Base-by-base conservation (phyloP, 1,140 invertebrate species). In the Dreissena polymorpha region DNA sequence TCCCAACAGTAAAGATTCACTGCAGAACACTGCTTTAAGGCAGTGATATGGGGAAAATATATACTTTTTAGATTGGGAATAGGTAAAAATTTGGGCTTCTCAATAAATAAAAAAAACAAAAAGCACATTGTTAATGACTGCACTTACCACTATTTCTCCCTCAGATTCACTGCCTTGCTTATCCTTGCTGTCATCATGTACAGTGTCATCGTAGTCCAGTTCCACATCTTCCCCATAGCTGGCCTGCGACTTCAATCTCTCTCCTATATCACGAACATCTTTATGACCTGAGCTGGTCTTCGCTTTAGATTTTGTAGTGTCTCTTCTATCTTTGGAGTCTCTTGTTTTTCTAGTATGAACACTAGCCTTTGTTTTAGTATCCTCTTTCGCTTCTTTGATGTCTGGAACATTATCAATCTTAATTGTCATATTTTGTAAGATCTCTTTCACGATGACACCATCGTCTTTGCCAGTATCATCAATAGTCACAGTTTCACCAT, bases 141-240 rank as follows among this genome's bases (percentile, higher is more conserved):
- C 51, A 82, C 79, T 73, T 82, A 82, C 79, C 53, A 60, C 50
- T 18, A 82, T 73, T 68, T 71, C 79, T 53, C 79, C 79, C 18
- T 82, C 79, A 50, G 68, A 71, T 21, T 72, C 79, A 74, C 79
- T 82, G 29, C n/a, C 79, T 13, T 64, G 57, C 39, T 65, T 82
- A 27, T 82, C 79, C 53, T 74, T 73, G 23, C 39, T 39, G 10
- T 85, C 63, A 57, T 84, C 72, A 78, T 81, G 69, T 7, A 85
- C 68, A 39, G 53, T 70, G 83, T 85, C 86, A 84, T 86, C 88
- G 85, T 88, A 89, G 83, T 90, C 90, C 14, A 91, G 65, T 84
- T 92, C 91, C 55, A 90, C 91, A 82, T 92, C 91, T 86, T 90
- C 90, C 13, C 79, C 79, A 64, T 82, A 82, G 68, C 70, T 74